A percentile compares a stretch with the other conserved stretches of the same genome.
These are phyloP conservation scores for Polyommatus iphigenia DNA, from an alignment of 2,888 invertebrate genomes.

Conservation along the genomic window DNA sequence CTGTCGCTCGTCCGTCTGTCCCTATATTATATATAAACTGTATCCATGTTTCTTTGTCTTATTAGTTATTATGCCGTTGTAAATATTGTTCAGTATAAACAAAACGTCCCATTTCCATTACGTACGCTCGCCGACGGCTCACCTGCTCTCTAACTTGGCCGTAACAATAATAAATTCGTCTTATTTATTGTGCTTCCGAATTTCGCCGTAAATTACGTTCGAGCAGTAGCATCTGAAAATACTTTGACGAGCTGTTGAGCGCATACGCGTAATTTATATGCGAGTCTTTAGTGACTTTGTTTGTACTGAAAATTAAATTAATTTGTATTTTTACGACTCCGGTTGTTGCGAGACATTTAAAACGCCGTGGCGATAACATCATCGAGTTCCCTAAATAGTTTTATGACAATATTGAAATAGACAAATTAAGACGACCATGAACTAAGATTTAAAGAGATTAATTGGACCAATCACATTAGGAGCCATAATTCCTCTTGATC, in stretches of 20 bases:
- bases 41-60: slow-evolving; percentile 58
- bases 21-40: slow-evolving; percentile 59
- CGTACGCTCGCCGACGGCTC: slow-evolving; percentile 29
- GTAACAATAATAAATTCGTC: slow-evolving; percentile 28
- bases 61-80: slow-evolving; percentile 53
- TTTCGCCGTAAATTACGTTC: slow-evolving; percentile 23
- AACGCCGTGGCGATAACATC: background rate
- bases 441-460: background rate
- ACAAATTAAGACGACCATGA: slow-evolving; percentile 6
- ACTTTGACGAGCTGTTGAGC: slow-evolving; percentile 20
- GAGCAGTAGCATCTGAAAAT: slow-evolving; percentile 16
- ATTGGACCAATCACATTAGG: background rate
- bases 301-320: background rate
- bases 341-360: background rate
- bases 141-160: slow-evolving; percentile 20
- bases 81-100: slow-evolving; percentile 43
- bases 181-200: slow-evolving; percentile 23
- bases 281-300: background rate
- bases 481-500: background rate
- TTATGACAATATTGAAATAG: background rate
- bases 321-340: background rate
- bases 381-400: background rate
- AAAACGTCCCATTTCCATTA: slow-evolving; percentile 37
- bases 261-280: background rate
- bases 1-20: slow-evolving; percentile 78